Evolutionary conservation across 2,797 vertebrate species (phyloP).

Genomic region (Acanthiza pusilla): DNA sequence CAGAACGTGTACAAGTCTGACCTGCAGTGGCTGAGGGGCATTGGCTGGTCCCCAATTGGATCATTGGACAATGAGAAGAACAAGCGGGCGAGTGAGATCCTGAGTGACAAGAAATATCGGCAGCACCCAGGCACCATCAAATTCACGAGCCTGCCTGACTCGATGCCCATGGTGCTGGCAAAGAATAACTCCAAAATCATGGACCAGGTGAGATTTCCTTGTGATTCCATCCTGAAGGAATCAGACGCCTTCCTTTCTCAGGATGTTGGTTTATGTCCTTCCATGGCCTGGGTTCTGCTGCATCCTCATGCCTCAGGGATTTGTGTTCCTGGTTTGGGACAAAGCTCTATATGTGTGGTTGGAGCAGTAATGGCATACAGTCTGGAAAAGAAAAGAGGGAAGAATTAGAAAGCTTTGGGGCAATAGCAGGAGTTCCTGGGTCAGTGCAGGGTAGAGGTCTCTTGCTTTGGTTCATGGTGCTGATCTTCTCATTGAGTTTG

Average conservation of each 20-base stretch:
- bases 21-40: slow-evolving; percentile 70
- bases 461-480: neutral
- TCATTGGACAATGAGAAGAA: slow-evolving; percentile 88
- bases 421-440: rapidly evolving
- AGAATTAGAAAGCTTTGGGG: rapidly evolving
- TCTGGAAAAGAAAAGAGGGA: too few relatives aligned
- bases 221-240: rapidly evolving
- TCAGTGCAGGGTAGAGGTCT: rapidly evolving
- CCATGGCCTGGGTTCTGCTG: rapidly evolving
- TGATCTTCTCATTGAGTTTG: neutral
- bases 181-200: slow-evolving; percentile 86
- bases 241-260: rapidly evolving
- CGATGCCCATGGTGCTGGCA: slow-evolving; percentile 83
- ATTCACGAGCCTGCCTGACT: slow-evolving; percentile 79
- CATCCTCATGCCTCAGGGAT: rapidly evolving
- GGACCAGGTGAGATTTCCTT: slow-evolving; percentile 77
- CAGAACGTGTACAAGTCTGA: too few relatives aligned
- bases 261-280: rapidly evolving
- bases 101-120: slow-evolving; percentile 85
- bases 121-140: slow-evolving; percentile 81
- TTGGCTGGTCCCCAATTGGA: slow-evolving; percentile 88
- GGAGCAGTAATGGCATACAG: rapidly evolving
- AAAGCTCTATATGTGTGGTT: rapidly evolving
- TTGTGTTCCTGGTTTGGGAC: neutral
- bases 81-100: slow-evolving; percentile 81